Evolutionary conservation across 2,797 vertebrate genomes (phyloP).

Genomic region (Semotilus atromaculatus): DNA sequence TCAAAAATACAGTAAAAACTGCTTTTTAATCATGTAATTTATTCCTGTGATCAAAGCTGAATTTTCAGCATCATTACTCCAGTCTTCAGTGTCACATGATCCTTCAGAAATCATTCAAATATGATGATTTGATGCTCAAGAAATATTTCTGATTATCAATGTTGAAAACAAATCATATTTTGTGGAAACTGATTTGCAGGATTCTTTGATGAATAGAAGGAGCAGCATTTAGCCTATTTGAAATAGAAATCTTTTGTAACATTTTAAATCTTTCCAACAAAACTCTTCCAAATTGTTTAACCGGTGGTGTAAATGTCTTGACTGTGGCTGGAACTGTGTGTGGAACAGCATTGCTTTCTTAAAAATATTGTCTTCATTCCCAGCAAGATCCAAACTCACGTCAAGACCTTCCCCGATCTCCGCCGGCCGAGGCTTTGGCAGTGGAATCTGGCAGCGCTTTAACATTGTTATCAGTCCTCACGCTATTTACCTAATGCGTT

Average conservation of each 20-base stretch:
- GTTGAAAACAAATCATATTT: neutral
- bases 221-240: neutral
- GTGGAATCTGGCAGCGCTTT: conserved; percentile 31
- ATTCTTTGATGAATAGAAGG: neutral
- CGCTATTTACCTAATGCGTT: conserved; percentile 44
- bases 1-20: neutral
- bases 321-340: too few relatives aligned
- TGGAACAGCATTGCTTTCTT: neutral
- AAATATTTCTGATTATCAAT: neutral
- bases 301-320: too few relatives aligned
- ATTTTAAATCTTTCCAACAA: neutral
- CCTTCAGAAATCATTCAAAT: neutral
- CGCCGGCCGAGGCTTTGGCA: neutral
- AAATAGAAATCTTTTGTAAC: neutral
- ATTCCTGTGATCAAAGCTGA: neutral
- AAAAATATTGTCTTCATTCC: neutral
- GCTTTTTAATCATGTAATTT: too few relatives aligned
- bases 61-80: neutral
- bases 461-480: conserved; percentile 40
- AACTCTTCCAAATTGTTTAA: neutral
- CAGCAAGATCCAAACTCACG: neutral
- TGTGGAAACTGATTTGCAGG: neutral
- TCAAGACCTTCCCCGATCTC: neutral
- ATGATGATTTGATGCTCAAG: neutral
- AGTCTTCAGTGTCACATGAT: neutral